Evolutionary conservation across 2,113 vertebrate genomes (phyloP).

Genomic region (Circaetus cinerascens): DNA sequence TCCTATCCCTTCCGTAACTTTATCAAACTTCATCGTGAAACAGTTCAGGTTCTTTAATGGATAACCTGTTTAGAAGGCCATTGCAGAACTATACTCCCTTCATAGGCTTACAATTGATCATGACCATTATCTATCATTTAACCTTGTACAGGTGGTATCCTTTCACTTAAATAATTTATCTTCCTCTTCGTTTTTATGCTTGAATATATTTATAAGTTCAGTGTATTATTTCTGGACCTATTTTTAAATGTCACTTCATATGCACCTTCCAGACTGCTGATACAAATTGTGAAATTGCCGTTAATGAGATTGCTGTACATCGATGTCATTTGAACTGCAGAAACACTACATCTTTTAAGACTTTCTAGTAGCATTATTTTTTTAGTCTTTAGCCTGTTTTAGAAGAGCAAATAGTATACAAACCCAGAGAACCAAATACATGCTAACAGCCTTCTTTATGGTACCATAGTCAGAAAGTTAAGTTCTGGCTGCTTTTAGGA

Average conservation of each 20-base stretch:
- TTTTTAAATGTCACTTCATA: constrained; percentile 13
- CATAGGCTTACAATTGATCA: neutral
- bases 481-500: neutral
- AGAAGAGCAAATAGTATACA: neutral
- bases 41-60: neutral
- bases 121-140: neutral
- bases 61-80: neutral
- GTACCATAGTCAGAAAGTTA: neutral
- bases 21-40: neutral
- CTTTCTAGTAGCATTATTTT: neutral
- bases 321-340: neutral
- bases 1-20: neutral
- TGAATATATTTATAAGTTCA: constrained; percentile 56
- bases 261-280: neutral
- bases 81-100: neutral
- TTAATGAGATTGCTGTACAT: neutral
- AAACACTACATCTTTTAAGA: neutral
- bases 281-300: neutral
- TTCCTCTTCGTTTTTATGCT: constrained; percentile 10
- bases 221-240: constrained; percentile 27
- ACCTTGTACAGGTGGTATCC: neutral
- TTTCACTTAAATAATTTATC: constrained; percentile 1
- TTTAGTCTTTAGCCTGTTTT: neutral
- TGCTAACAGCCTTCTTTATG: neutral
- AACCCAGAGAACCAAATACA: neutral